Evolutionary conservation across 2,113 vertebrate species (phyloP), one percentile per base, ranked within the genome.

Genomic region (Odontesthes bonariensis): DNA sequence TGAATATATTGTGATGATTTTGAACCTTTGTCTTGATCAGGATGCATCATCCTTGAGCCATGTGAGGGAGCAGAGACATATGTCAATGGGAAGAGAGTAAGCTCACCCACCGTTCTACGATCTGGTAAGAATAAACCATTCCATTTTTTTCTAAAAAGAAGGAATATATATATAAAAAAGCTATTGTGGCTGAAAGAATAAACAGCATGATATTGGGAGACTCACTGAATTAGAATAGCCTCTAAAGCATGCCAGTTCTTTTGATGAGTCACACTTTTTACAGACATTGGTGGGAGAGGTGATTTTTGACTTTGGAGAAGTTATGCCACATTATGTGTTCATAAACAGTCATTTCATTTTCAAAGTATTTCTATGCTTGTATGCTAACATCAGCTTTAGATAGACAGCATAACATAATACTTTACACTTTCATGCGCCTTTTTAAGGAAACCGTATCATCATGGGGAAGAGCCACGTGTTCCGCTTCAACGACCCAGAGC

Each of bases 401-500:
- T 42, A 42, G 40, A 3, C 13, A 46, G 49, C 10, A 22, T 31
- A 20, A 42, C 35, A 1, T 20, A 17, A 27, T 49, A 0, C 1
- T 59, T 11, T 1, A 11, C 0, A 2, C 6, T 3, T 77, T 27
- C 27, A 27, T 27, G 27, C 3, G 8, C 0, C 12, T 58, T 20
- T 23, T 76, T 69, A 72, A 98, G 97, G 98, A 58, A 98, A 99
- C 82, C 96, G 98, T 58, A 99, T 99, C 89, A 98, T 99, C 90
- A 97, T 99, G 97, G 98, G 97, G 0, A 99, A 99, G 90, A 98
- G 97, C 93, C 98, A 99, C 0, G 97, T 99, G 56, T 99, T 99
- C 83, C 96, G 98, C 62, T 99, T 98, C 92, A 99, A 95, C 57
- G 97, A 99, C 90, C 98, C 98, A 0, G 98, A 99, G 93, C 98